Conservation (phyloP, 53 echinoderm and acorn worm species). For the Holothuria leucospilota region DNA sequence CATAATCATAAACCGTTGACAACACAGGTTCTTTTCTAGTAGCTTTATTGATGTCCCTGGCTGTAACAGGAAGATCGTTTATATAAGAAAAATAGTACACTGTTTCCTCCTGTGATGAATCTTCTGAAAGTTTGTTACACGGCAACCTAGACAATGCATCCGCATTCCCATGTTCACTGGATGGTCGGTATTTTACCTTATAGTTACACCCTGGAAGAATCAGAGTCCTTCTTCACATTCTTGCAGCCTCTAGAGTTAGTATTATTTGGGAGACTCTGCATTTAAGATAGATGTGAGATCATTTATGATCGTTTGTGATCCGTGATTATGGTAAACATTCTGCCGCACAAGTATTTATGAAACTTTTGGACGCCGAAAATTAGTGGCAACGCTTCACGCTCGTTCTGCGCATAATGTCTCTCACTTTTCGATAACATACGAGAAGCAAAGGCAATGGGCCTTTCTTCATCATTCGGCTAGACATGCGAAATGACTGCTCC, state of each 20-base stretch:
- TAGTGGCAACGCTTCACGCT: conserved; percentile 48
- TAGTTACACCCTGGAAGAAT: conserved; percentile 56
- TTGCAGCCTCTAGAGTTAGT: conserved; percentile 43
- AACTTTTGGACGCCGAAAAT: conserved; percentile 56
- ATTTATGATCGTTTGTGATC: conserved; percentile 75
- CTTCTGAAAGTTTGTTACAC: too few species aligned
- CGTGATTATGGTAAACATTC: conserved; percentile 61
- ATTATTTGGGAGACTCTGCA: conserved; percentile 58
- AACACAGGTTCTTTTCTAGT: conserved; percentile 35
- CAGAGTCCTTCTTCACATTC: conserved; percentile 59
- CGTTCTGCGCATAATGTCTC: conserved; percentile 66
- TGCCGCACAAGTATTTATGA: conserved; percentile 64
- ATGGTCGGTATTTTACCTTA: conserved; percentile 54
- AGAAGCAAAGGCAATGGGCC: conserved; percentile 77
- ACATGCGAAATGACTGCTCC: conserved; percentile 73
- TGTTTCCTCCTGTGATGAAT: too few species aligned
- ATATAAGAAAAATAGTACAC: too few species aligned
- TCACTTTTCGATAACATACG: conserved; percentile 51
- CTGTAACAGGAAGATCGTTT: conserved; percentile 18
- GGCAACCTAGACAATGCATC: conserved; percentile 61
- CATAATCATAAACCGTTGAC: conserved; percentile 30
- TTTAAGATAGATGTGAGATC: conserved; percentile 54
- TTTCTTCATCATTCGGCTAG: conserved; percentile 68
- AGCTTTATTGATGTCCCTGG: conserved; percentile 21
- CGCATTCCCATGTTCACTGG: conserved; percentile 61